Evolutionary conservation across 2,113 vertebrate species (phyloP).

Genomic region (Chaetops frenatus): DNA sequence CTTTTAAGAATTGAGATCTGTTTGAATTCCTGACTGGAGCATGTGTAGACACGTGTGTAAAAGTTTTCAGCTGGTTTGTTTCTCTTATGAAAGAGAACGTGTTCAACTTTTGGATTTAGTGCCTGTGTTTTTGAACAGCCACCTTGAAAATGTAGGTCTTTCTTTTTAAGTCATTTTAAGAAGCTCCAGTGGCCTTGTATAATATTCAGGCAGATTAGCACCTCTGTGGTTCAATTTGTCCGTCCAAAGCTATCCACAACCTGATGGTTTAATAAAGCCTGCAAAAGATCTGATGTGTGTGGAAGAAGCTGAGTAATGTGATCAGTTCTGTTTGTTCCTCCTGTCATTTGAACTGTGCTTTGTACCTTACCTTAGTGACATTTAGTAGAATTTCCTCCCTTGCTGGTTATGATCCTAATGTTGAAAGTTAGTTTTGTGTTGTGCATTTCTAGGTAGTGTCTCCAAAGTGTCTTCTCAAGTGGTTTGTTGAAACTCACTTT

Average conservation of each 20-base stretch:
- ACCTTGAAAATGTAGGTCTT: background rate
- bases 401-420: background rate
- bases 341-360: background rate
- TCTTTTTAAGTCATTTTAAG: background rate
- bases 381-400: background rate
- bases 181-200: background rate
- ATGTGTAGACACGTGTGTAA: background rate
- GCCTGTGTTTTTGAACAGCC: background rate
- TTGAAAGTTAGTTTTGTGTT: background rate
- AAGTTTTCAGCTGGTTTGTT: constrained; percentile 14
- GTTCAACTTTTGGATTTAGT: background rate
- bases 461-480: background rate
- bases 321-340: background rate
- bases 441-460: background rate
- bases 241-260: background rate
- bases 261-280: background rate
- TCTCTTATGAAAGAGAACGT: constrained; percentile 8
- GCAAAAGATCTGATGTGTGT: background rate
- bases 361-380: background rate
- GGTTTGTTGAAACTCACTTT: background rate
- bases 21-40: constrained; percentile 46
- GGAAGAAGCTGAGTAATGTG: background rate
- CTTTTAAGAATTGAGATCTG: constrained; percentile 4
- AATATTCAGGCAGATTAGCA: background rate
- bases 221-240: background rate